A percentile compares a stretch with the other conserved stretches of the same genome.
These are phyloP conservation scores for Anas acuta DNA, from an alignment of 2,797 vertebrate species.

Conservation along the genomic window DNA sequence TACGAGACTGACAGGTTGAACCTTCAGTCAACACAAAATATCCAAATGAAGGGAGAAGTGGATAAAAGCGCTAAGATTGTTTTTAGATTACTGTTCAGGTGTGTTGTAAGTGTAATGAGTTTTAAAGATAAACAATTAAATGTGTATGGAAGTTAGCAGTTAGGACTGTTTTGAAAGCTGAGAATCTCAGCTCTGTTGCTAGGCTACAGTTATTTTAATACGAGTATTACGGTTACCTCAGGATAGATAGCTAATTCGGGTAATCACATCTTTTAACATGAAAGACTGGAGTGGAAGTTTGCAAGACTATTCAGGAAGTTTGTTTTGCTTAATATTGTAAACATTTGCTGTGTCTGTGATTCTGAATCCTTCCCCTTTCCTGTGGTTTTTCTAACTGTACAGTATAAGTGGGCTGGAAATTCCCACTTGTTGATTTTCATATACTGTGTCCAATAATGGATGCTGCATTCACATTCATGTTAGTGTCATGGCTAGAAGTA, in stretches of 20 bases:
- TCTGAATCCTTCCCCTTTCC: neutral
- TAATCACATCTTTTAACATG: neutral
- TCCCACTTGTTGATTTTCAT: neutral
- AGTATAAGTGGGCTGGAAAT: neutral
- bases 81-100: neutral
- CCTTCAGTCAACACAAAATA: neutral
- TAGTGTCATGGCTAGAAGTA: neutral
- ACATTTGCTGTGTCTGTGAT: neutral
- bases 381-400: neutral
- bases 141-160: neutral
- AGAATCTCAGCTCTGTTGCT: neutral
- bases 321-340: neutral
- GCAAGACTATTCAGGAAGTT: neutral
- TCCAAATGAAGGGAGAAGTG: neutral
- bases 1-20: neutral
- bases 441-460: neutral
- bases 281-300: neutral
- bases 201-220: neutral
- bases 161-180: neutral
- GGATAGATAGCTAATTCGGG: neutral
- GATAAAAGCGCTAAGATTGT: neutral
- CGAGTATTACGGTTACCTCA: neutral
- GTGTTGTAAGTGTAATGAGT: neutral
- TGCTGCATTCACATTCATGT: neutral
- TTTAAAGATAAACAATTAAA: neutral